Evolutionary conservation across 1,140 invertebrate genomes (phyloP), one percentile per base, ranked within the genome.

Genomic region (Andrena cerasifolii): DNA sequence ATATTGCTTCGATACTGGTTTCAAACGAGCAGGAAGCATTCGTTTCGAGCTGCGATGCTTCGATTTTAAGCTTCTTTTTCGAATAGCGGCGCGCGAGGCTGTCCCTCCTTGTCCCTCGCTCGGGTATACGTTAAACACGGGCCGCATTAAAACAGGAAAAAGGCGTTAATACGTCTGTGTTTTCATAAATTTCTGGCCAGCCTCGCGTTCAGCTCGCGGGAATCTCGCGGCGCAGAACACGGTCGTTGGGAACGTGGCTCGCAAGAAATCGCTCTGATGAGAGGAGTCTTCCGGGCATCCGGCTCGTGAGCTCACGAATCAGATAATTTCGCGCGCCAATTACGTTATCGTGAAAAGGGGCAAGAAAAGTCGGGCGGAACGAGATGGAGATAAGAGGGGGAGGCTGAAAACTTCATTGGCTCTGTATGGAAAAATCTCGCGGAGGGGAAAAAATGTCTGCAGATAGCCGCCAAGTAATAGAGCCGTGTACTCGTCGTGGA

Each of bases 311-410:
- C 68, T 14, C 62, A 72, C 79, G 56, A 85, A 88, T 88, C 83
- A 86, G 86, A 87, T 88, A 87, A 88, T 87, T 87, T 83, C 77
- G 66, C 59, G 83, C 49, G 67, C 75, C 84, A 88, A 88, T 88
- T 88, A 88, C 67, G 67, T 79, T 85, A 87, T 87, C 83, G 77
- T 21, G 59, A 21, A 12, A 51, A n/a, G n/a, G 65, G 36, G 68
- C n/a, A 33, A 77, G 47, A 77, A 75, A 61, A 71, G 33, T 58
- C 31, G 45, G 53, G 43, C 14, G 59, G 54, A 63, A 72, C 59
- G 36, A 43, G 67, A 80, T 51, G 16, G 45, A 63, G 40, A 51
- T 70, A 77, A 43, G 8, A 47, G 43, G 21, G 45, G 26, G 47
- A 66, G 53, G 24, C 8, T 79, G 53, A 80, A 80, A 78, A 58